These are phyloP conservation scores for Montipora capricornis DNA, from an alignment of 64 coral and sea anemone species.

Conservation along the genomic window DNA sequence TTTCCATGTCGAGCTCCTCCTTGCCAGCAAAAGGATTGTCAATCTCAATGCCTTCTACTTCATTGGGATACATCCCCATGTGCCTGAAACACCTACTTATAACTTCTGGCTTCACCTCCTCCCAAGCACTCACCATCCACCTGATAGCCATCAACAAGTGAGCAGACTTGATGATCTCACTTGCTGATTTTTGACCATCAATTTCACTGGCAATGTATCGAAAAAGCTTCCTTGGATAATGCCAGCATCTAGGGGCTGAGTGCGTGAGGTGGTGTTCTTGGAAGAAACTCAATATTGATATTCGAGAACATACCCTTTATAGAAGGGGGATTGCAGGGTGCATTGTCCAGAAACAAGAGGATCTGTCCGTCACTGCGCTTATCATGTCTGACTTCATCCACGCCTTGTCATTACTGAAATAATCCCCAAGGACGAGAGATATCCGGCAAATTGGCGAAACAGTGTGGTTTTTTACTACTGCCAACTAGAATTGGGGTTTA, in stretches of 20 bases:
- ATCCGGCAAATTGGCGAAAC: constrained; percentile 1
- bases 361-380: neutral
- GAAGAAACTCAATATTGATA: constrained; percentile 25
- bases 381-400: neutral
- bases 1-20: neutral
- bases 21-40: neutral
- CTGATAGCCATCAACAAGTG: constrained; percentile 29
- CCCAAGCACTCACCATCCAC: constrained; percentile 27
- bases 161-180: constrained; percentile 18
- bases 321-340: neutral
- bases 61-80: too few relatives aligned
- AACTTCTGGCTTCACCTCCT: too few relatives aligned
- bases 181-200: constrained; percentile 29
- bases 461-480: neutral
- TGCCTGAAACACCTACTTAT: too few relatives aligned
- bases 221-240: constrained; percentile 14
- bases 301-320: constrained; percentile 38
- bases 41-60: too few relatives aligned
- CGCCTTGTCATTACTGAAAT: neutral
- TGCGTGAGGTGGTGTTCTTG: constrained; percentile 9
- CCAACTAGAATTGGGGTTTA: neutral
- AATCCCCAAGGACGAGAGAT: neutral
- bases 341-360: constrained; percentile 21
- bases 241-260: constrained; percentile 15
- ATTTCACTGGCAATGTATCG: constrained; percentile 8